Evolutionary conservation across 2,113 vertebrate genomes (phyloP).

Genomic region (Oreochromis aureus): DNA sequence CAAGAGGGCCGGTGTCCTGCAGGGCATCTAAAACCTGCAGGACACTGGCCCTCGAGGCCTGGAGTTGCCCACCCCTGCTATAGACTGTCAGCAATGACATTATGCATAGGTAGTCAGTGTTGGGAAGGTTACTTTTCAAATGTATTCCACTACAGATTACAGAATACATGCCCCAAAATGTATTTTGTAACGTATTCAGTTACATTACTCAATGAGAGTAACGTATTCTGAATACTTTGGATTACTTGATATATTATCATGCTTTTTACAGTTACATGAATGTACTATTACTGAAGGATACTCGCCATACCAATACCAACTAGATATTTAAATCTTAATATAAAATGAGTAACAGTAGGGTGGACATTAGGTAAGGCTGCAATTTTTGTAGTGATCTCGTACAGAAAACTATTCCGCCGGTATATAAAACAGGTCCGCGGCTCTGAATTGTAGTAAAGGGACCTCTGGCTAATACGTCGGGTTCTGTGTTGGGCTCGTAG

Average conservation of each 20-base stretch:
- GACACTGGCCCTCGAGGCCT: too few relatives aligned
- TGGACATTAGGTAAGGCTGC: neutral
- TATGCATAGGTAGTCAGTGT: neutral
- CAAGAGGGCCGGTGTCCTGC: too few relatives aligned
- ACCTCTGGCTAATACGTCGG: accelerated
- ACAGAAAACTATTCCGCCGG: accelerated
- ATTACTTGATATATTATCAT: neutral
- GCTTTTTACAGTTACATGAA: neutral
- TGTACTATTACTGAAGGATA: neutral
- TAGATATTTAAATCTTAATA: neutral
- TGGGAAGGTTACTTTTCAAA: neutral
- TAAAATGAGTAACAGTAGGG: neutral
- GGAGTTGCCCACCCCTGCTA: too few relatives aligned
- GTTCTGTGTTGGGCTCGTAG: neutral
- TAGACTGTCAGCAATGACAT: neutral
- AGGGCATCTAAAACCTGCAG: too few relatives aligned
- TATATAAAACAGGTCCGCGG: accelerated
- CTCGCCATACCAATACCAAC: neutral
- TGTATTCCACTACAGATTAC: neutral
- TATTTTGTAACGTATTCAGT: neutral
- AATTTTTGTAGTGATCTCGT: neutral
- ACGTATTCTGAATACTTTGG: neutral
- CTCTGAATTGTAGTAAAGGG: neutral
- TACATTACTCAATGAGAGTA: neutral
- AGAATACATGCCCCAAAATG: neutral